Evolutionary conservation across 2,797 vertebrate genomes (phyloP).

Genomic region (Fratercula arctica): DNA sequence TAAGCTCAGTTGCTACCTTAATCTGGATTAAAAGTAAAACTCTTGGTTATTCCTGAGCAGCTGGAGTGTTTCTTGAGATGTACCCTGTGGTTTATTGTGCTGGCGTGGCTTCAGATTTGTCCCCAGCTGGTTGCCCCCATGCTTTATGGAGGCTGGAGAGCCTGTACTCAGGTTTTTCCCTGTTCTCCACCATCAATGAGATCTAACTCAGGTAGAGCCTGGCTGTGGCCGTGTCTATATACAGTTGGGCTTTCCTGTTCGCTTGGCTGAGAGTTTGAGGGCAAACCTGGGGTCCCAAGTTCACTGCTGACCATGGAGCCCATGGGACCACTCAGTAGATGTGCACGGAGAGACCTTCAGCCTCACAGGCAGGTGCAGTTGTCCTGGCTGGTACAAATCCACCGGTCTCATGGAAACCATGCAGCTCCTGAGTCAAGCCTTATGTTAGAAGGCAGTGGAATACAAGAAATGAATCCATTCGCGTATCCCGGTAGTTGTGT

Average conservation of each 20-base stretch:
- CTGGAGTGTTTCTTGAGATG: not conserved
- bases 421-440: not conserved
- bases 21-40: not conserved
- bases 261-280: not conserved
- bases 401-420: not conserved
- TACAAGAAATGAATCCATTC: not conserved
- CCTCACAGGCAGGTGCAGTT: not conserved
- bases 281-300: not conserved
- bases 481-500: not conserved
- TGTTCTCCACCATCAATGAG: not conserved
- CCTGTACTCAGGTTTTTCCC: not conserved
- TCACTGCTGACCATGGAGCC: not conserved
- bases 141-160: not conserved
- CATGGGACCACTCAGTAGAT: not conserved
- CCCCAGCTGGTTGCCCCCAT: not conserved
- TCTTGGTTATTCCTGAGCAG: not conserved
- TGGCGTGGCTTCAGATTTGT: not conserved
- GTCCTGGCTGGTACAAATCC: not conserved
- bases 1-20: not conserved
- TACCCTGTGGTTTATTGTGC: not conserved
- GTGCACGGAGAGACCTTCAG: not conserved
- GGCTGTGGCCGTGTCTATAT: not conserved
- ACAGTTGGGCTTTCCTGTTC: rapidly evolving
- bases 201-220: not conserved
- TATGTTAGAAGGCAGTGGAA: slow-evolving; percentile 23